Percentiles rank a stretch among this genome's conserved stretches.
These are phyloP conservation scores for Thereva unica DNA, from an alignment of 2,888 invertebrate genomes.

Conservation along the genomic window DNA sequence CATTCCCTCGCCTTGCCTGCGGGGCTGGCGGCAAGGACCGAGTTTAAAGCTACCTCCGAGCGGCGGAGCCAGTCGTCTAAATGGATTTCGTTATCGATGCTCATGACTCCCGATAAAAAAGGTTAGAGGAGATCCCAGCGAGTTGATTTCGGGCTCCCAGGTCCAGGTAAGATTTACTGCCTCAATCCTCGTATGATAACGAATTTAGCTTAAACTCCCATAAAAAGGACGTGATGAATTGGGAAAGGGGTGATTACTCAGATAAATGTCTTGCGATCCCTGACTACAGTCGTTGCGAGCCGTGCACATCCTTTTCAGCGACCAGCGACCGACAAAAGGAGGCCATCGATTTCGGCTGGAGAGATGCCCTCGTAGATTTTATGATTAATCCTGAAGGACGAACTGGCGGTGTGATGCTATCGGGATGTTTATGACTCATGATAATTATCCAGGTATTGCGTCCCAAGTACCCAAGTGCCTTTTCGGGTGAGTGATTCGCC, in stretches of 20 bases:
- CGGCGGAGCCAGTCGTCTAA: slow-evolving; percentile 2
- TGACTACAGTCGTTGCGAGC: not conserved
- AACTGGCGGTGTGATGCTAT: not conserved
- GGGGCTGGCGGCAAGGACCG: too few relatives aligned
- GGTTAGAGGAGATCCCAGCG: not conserved
- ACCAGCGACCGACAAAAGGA: not conserved
- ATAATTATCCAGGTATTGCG: slow-evolving; percentile 17
- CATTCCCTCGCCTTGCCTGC: too few relatives aligned
- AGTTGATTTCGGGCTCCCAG: not conserved
- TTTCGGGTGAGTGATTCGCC: not conserved
- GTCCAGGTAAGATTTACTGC: slow-evolving; percentile 14
- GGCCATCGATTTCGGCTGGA: not conserved
- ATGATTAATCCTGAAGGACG: slow-evolving; percentile 14
- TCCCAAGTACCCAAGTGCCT: not conserved
- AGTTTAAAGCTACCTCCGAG: not conserved
- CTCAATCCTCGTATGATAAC: slow-evolving; percentile 16
- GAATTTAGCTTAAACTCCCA: slow-evolving; percentile 18
- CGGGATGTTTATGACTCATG: not conserved
- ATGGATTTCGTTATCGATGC: slow-evolving; percentile 19
- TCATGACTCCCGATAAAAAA: not conserved
- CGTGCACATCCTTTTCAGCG: not conserved
- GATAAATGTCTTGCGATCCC: not conserved
- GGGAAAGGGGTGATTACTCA: slow-evolving; percentile 4
- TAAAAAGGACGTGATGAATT: slow-evolving; percentile 6
- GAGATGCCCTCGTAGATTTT: not conserved